Evolutionary conservation across 1,140 invertebrate genomes (phyloP), one percentile per base, ranked within the genome.

Genomic region (Steinernema khuongi): DNA sequence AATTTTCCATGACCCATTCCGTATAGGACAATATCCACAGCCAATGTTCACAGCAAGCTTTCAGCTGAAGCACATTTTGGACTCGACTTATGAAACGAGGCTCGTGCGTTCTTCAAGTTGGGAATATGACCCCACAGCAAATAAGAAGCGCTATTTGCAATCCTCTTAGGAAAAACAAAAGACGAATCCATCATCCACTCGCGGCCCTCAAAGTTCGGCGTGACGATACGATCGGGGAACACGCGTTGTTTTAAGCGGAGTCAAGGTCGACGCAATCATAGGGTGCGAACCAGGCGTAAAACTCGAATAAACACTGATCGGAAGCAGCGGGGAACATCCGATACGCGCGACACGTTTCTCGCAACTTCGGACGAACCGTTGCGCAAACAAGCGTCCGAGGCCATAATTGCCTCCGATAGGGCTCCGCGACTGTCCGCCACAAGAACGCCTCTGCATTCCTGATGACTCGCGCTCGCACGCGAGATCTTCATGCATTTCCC

Each of bases 341-440:
- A 60, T 60, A 60, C 50, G 50, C 50, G 26, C 50, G 50, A 60
- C 50, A 60, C 50, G 50, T 60, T 60, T 26, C 50, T 22, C 50
- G 50, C 50, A 60, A 60, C 50, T 60, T 60, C 50, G 50, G 19
- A 60, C 50, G 50, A 60, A 60, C 50, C 50, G 50, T 60, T 14
- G 22, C 50, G 50, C 50, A 60, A 60, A 60, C 50, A 60, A 60
- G 50, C 22, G 11, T 26, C 50, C 11, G 50, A 26, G 50, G 50
- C 50, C 50, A 60, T 60, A 60, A 60, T 60, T 60, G 50, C 50
- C 50, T 60, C 50, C 50, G 19, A 60, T 60, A 60, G n/a, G n/a
- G 7, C 36, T 41, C 36, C 36, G 36, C 36, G 7, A n/a, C n/a
- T n/a, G n/a, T 41, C 7, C 7, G n/a, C 36, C 50, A 60, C 50